Evolutionary conservation across 2,888 invertebrate genomes (phyloP), one percentile per base, ranked within the genome.

Genomic region (Noctua janthe): DNA sequence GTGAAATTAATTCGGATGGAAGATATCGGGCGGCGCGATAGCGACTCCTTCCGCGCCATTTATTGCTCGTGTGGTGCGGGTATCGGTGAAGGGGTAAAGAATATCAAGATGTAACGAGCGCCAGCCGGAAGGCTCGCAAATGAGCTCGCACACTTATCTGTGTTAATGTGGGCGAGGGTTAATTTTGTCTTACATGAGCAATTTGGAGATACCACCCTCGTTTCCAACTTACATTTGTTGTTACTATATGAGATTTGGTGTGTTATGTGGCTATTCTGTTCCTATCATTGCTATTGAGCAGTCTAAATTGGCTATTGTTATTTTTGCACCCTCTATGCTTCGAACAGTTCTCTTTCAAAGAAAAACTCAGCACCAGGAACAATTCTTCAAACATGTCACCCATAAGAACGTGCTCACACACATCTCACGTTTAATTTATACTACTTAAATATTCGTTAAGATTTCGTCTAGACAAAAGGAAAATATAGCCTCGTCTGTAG

Each of bases 1-100:
- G 93, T 93, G 94, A 97, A 97, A 97, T 97, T 97, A 97, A 97
- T 97, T 97, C 97, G 96, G 96, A 97, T 97, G 97, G 97, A 97
- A 97, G 97, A 97, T 97, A 97, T 97, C 96, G 96, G 96, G 95
- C 91, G 92, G 94, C 88, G 94, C 94, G 96, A 97, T 97, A 96
- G 96, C 96, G 95, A 93, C 94, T 95, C 95, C 95, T 97, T 97
- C 97, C 97, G 94, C 96, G 95, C 97, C 97, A 97, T 97, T 97
- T 97, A 97, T 97, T 96, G 97, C 96, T 96, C 96, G 96, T 96
- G 96, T 96, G 96, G 96, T 95, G 93, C 93, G 93, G 93, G 95
- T 95, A 95, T 95, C 96, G 96, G 96, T 92, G 94, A 96, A 96
- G 96, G 96, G 97, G 96, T 96, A 97, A 97, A 97, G 97, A 97